Percentiles rank a stretch among this genome's conserved stretches.
These are phyloP conservation scores for Sycophila texana DNA, from an alignment of 2,888 invertebrate genomes.

Conservation along the genomic window DNA sequence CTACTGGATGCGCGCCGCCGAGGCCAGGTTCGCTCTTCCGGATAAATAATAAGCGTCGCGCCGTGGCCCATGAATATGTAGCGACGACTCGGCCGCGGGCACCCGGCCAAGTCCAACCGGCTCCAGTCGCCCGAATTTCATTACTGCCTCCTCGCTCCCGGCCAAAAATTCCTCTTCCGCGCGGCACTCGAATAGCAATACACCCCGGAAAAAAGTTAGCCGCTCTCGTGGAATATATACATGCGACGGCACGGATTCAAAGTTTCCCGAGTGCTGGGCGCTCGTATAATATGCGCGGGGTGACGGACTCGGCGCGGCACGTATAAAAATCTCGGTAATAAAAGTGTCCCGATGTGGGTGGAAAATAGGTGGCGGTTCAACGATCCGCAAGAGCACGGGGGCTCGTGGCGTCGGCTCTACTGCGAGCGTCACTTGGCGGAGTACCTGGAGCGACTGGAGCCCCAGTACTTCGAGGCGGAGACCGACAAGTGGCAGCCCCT, in stretches of 20 bases:
- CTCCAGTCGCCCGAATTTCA: not conserved
- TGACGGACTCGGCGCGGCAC: not conserved
- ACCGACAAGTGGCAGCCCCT: constrained; percentile 60
- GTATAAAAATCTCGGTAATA: not conserved
- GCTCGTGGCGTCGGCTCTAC: constrained; percentile 71
- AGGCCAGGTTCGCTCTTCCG: constrained; percentile 63
- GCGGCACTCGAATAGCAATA: not conserved
- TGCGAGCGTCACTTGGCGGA: constrained; percentile 72
- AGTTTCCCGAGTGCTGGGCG: too few relatives aligned
- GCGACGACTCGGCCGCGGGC: not conserved
- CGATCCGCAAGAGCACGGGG: constrained; percentile 41
- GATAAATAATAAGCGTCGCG: not conserved
- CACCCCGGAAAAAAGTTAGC: too few relatives aligned
- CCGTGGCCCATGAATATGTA: constrained; percentile 3
- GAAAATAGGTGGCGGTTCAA: constrained; percentile 45
- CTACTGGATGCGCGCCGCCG: constrained; percentile 81
- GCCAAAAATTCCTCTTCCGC: not conserved
- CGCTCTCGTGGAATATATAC: too few relatives aligned
- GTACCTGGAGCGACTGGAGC: constrained; percentile 67
- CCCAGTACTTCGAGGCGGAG: constrained; percentile 61
- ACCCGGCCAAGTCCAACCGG: not conserved
- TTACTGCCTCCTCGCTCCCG: not conserved
- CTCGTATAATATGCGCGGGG: not conserved
- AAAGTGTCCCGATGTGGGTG: not conserved
- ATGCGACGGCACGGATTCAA: not conserved